Conservation (phyloP, 2,888 invertebrate species). For the Drosophila pullipes region DNA sequence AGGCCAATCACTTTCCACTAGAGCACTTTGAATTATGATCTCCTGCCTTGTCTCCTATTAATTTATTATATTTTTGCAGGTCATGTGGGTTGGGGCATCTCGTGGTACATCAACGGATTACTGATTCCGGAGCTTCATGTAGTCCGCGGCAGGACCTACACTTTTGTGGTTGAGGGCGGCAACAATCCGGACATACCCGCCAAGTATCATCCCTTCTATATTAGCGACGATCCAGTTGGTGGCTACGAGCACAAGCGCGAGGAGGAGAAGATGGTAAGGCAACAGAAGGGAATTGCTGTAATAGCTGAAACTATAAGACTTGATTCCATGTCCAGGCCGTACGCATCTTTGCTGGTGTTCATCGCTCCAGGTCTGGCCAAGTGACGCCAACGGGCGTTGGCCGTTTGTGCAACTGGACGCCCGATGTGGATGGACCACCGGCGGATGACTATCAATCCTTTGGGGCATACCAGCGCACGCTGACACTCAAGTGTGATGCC, state of each 20-base stretch:
- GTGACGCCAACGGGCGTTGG: slow-evolving; percentile 92
- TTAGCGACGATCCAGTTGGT: slow-evolving; percentile 96
- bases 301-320: not conserved
- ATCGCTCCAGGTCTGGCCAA: slow-evolving; percentile 89
- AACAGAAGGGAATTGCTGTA: slow-evolving; percentile 18
- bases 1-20: too few species aligned
- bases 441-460: slow-evolving; percentile 95
- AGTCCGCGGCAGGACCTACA: slow-evolving; percentile 94
- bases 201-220: slow-evolving; percentile 96
- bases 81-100: slow-evolving; percentile 97
- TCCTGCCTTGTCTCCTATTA: too few species aligned
- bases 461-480: slow-evolving; percentile 94
- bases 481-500: slow-evolving; percentile 93
- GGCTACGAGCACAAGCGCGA: slow-evolving; percentile 94
- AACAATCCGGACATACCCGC: slow-evolving; percentile 91
- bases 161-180: slow-evolving; percentile 95
- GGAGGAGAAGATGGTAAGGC: slow-evolving; percentile 91
- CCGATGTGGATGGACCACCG: slow-evolving; percentile 89
- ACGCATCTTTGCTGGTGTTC: slow-evolving; percentile 93
- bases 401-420: slow-evolving; percentile 95
- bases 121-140: slow-evolving; percentile 96
- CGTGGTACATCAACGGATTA: slow-evolving; percentile 97
- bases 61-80: slow-evolving; percentile 86
- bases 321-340: slow-evolving; percentile 87
- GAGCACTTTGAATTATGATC: not conserved